Conservation (phyloP, 64 coral and sea anemone species). For the Pachyseris speciosa region DNA sequence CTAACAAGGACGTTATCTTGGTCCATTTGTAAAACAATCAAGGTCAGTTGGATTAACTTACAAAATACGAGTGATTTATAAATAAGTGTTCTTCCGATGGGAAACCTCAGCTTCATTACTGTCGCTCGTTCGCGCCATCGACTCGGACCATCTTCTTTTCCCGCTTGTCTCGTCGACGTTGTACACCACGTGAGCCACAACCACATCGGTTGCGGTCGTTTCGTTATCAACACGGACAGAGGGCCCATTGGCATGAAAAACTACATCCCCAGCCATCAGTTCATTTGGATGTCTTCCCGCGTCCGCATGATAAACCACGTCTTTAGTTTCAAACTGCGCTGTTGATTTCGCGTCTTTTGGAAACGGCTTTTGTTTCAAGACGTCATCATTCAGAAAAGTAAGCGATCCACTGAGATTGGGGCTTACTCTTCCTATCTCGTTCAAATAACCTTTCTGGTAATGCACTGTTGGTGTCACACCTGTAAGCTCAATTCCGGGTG, state of each 20-base stretch:
- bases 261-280: not conserved
- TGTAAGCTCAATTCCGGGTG: not conserved
- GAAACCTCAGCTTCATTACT: not conserved
- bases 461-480: not conserved
- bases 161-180: not conserved
- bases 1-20: too few relatives aligned
- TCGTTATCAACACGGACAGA: not conserved
- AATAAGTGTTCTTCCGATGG: constrained; percentile 18
- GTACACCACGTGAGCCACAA: not conserved
- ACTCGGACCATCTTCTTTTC: constrained; percentile 13
- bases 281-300: not conserved
- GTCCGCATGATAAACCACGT: not conserved
- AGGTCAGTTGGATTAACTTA: not conserved
- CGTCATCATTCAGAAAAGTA: constrained; percentile 7
- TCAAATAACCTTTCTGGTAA: constrained; percentile 10
- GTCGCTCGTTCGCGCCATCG: not conserved
- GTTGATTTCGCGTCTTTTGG: not conserved
- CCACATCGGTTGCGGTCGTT: not conserved
- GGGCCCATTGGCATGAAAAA: not conserved
- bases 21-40: not conserved
- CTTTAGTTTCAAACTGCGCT: not conserved
- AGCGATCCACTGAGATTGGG: constrained; percentile 18
- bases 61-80: constrained; percentile 17
- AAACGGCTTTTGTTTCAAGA: not conserved
- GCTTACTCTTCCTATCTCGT: not conserved